Base-by-base conservation (phyloP, 2,113 vertebrate species). In the Passer montanus region DNA sequence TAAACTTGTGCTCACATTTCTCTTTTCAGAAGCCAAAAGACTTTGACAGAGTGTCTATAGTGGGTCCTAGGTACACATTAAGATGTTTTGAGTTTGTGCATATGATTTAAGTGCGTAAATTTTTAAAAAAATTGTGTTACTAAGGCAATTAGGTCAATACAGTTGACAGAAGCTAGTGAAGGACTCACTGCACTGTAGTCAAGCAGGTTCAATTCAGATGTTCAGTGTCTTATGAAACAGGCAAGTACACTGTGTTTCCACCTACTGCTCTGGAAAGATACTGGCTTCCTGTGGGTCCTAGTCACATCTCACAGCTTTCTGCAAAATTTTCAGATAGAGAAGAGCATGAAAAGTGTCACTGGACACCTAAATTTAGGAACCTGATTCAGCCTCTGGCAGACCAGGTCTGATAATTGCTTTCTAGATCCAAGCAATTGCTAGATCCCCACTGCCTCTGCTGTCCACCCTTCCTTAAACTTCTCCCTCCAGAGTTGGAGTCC, bases 81-180 rank as follows among this genome's bases (percentile, higher is more conserved):
- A 77, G 19, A 20, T 22, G 9, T 53, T 47, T 64, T 64, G 50
- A 46, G 3, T 43, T 67, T 81, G 30, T 56, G 60, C 24, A 16
- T 20, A 10, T 33, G 23, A 47, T 23, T 15, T 68, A 35, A 72
- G 6, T 35, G 9, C 41, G 14, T 24, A 44, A 15, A 15, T 41
- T 30, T 35, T 2, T 22, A 1, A 4, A 1, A 7, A 47, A 66
- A 37, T 50, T 23, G 0, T 60, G 16, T 47, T 81, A 22, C 8
- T 64, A 41, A 50, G 26, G 6, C 13, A 69, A 52, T 69, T 47
- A 75, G 39, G 7, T 55, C 19, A 78, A 46, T 60, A 19, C 2
- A 62, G 6, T n/a, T 17, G 17, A 41, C 9, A 30, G 27, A 91
- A 80, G 4, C 26, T 55, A 55, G 13, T 56, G 68, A 6, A 86